Conservation (phyloP, 2,888 invertebrate species). For the Heliconius aoede region DNA sequence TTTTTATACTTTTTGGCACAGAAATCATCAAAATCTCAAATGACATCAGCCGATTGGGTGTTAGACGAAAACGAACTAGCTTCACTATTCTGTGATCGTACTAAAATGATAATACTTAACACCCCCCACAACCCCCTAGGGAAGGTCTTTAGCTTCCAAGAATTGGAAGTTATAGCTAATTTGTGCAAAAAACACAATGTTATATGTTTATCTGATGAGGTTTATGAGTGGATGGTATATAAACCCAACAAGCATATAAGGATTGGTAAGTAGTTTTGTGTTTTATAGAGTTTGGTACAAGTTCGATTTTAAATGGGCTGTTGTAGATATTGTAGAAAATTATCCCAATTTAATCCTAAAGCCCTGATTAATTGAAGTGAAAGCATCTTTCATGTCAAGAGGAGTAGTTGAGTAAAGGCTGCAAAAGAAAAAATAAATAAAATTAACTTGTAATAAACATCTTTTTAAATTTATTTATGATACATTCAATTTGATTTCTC, state of each 20-base stretch:
- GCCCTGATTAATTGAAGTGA: too few species aligned
- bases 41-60: slow-evolving; percentile 93
- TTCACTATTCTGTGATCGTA: slow-evolving; percentile 91
- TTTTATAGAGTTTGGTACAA: background rate
- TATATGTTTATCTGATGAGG: slow-evolving; percentile 97
- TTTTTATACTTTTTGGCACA: slow-evolving; percentile 45
- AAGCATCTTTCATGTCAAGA: too few species aligned
- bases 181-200: slow-evolving; percentile 96
- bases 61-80: slow-evolving; percentile 92
- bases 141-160: slow-evolving; percentile 89
- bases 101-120: slow-evolving; percentile 97
- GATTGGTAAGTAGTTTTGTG: slow-evolving; percentile 86
- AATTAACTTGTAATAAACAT: too few species aligned
- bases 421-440: too few species aligned
- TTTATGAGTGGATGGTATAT: slow-evolving; percentile 98
- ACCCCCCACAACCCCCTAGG: slow-evolving; percentile 99
- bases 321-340: background rate
- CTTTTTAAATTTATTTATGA: too few species aligned
- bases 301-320: background rate
- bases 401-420: too few species aligned
- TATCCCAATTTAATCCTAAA: too few species aligned
- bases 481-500: too few species aligned
- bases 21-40: slow-evolving; percentile 74
- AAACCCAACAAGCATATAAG: slow-evolving; percentile 92
- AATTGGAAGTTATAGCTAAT: slow-evolving; percentile 90